Conservation (phyloP, 2,797 vertebrate genomes). For the Oceanodroma leucorhoa region DNA sequence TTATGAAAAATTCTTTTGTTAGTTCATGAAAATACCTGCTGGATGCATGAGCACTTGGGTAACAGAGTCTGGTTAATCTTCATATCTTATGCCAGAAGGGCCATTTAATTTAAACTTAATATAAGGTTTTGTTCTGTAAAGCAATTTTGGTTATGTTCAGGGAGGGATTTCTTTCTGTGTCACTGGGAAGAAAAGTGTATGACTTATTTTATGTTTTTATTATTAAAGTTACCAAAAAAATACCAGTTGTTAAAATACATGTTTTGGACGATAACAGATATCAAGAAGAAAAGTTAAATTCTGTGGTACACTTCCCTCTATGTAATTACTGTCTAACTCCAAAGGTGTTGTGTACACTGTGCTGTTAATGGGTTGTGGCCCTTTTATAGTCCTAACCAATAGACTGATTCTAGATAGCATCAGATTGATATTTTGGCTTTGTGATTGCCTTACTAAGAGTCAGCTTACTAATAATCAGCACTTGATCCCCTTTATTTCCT, state of each 20-base stretch:
- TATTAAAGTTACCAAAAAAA: background rate
- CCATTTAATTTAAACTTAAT: background rate
- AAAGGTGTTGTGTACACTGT: background rate
- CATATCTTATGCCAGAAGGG: background rate
- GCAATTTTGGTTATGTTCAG: background rate
- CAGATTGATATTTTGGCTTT: background rate
- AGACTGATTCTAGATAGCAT: background rate
- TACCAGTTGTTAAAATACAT: background rate
- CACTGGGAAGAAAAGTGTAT: background rate
- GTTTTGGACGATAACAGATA: background rate
- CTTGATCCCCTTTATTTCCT: background rate
- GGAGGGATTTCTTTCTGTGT: background rate
- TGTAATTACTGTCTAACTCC: background rate
- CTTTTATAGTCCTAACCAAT: background rate
- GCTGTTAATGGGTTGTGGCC: background rate
- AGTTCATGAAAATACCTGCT: background rate
- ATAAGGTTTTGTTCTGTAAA: background rate
- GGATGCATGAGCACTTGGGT: background rate
- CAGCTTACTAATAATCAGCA: background rate
- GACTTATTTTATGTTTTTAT: background rate
- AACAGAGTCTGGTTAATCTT: background rate
- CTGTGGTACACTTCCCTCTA: background rate
- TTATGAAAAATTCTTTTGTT: background rate
- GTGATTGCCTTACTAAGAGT: background rate
- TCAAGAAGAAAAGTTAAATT: background rate